Evolutionary conservation across 2,888 invertebrate species (phyloP).

Genomic region (Malacosoma neustria): DNA sequence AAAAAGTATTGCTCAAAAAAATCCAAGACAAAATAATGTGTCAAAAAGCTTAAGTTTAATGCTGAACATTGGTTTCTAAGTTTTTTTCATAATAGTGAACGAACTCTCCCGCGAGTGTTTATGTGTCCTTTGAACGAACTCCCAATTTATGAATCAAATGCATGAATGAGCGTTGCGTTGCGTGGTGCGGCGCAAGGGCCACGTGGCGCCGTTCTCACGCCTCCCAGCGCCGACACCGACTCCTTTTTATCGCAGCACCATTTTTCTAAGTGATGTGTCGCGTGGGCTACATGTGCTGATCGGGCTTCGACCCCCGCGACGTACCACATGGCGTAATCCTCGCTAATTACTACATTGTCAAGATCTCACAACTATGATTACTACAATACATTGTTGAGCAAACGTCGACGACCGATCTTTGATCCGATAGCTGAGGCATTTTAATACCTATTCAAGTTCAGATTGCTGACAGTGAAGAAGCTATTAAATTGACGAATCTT

Average conservation of each 20-base stretch:
- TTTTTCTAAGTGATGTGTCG: slow-evolving; percentile 49
- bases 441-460: not conserved
- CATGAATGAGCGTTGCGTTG: slow-evolving; percentile 59
- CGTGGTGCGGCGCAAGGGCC: slow-evolving; percentile 26
- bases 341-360: slow-evolving; percentile 62
- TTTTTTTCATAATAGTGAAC: too few species aligned
- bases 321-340: slow-evolving; percentile 55
- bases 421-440: slow-evolving; percentile 3
- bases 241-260: slow-evolving; percentile 57
- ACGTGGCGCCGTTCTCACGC: slow-evolving; percentile 70
- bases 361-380: slow-evolving; percentile 7
- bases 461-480: slow-evolving; percentile 21
- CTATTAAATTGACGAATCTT: slow-evolving; percentile 9
- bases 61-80: too few species aligned
- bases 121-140: slow-evolving; percentile 31
- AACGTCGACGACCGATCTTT: slow-evolving; percentile 1
- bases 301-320: slow-evolving; percentile 58
- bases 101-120: slow-evolving; percentile 3
- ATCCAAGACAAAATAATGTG: too few species aligned
- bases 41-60: too few species aligned
- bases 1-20: too few species aligned
- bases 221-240: slow-evolving; percentile 28
- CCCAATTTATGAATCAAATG: slow-evolving; percentile 69
- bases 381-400: slow-evolving; percentile 5
- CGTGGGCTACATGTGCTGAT: slow-evolving; percentile 63